Evolutionary conservation across 2,797 vertebrate genomes (phyloP), one percentile per base, ranked within the genome.

Genomic region (Aldrovandia affinis): DNA sequence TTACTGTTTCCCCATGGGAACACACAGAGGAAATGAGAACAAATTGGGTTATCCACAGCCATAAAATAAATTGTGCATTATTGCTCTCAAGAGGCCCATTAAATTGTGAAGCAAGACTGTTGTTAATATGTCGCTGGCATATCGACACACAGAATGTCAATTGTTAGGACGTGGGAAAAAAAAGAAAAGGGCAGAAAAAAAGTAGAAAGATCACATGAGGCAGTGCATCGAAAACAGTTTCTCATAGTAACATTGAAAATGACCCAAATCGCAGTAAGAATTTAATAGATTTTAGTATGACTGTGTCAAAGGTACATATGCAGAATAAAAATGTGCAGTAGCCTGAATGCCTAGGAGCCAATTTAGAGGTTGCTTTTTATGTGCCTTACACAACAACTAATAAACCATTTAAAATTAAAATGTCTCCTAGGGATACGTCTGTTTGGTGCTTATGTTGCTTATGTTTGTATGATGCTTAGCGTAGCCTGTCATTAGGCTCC

Each of bases 11-110:
- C 33, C n/a, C 42, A 2, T 47, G 70, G 70, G 70, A 25, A n/a
- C 18, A 57, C 5, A 20, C 70, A 42, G 39, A 73, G 33, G 7
- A 65, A 65, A 65, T 30, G 10, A n/a, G 2, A 65, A n/a, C 73
- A 47, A 77, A 77, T 44, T 47, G 39, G 73, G 39, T 47, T 77
- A 47, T 77, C 73, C 42, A n/a, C 73, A 77, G 39, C 9, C 73
- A 44, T 77, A 12, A 44, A 77, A 47, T 47, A 47, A 73, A 73
- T 14, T 77, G 73, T 44, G 39, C 42, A 47, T 77, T 44, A 77
- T 20, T 44, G 20, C 73, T 47, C 73, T 28, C 73, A 25, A n/a
- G 42, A 22, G 73, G 42, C 42, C 22, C 20, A 22, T 77, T 44
- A 44, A 77, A 47, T 9, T 0, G 42, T 39, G 36, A 73, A 42